A percentile compares a stretch with the other conserved stretches of the same genome.
Conservation (phyloP, 2,888 invertebrate species). For the Tetranychus truncatus region DNA sequence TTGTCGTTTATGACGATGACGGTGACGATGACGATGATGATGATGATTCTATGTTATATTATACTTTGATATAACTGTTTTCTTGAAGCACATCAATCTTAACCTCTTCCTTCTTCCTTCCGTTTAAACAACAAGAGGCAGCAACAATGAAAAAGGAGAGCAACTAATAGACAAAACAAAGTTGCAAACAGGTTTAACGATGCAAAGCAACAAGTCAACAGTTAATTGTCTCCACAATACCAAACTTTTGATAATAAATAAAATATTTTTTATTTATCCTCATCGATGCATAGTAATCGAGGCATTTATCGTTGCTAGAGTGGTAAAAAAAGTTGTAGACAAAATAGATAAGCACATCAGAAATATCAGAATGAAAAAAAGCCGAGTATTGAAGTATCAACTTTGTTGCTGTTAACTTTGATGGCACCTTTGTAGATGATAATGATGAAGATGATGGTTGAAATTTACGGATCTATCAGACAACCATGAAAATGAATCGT, state of each 20-base stretch:
- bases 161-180: neutral
- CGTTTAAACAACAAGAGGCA: neutral
- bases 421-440: too few species aligned
- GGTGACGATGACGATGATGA: too few species aligned
- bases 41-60: too few species aligned
- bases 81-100: too few species aligned
- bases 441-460: neutral
- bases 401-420: too few species aligned
- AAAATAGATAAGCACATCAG: too few species aligned
- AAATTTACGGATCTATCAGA: neutral
- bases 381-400: neutral
- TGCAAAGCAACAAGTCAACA: neutral
- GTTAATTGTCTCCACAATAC: neutral
- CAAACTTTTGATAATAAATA: neutral
- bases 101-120: too few species aligned
- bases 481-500: neutral
- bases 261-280: neutral
- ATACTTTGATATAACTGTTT: too few species aligned
- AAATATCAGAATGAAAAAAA: neutral
- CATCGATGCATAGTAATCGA: neutral
- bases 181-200: neutral
- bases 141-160: neutral
- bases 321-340: too few species aligned
- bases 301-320: neutral
- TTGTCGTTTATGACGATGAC: too few species aligned